Conservation (phyloP, 2,797 vertebrate species). For the Gymnodraco acuticeps region DNA sequence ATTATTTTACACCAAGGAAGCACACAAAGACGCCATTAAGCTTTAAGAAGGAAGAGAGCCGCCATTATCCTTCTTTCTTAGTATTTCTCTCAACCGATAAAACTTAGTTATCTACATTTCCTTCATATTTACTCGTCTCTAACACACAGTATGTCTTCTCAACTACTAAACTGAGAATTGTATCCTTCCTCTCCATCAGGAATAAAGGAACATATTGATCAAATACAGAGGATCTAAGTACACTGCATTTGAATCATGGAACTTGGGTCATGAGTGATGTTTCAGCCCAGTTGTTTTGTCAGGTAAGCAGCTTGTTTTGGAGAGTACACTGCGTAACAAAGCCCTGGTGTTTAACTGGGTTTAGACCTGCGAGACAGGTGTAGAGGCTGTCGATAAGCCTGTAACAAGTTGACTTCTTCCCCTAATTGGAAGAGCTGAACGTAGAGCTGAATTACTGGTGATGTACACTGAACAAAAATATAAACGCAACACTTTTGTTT, state of each 20-base stretch:
- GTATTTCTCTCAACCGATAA: slow-evolving; percentile 21
- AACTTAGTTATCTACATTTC: slow-evolving; percentile 50
- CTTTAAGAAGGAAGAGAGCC: slow-evolving; percentile 32
- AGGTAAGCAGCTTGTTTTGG: slow-evolving; percentile 35
- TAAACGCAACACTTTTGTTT: too few relatives aligned
- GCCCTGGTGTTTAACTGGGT: slow-evolving; percentile 25
- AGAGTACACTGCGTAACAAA: slow-evolving; percentile 28
- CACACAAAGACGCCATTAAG: slow-evolving; percentile 53
- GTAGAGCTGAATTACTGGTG: slow-evolving; percentile 44
- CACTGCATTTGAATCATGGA: slow-evolving; percentile 3
- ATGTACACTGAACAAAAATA: slow-evolving; percentile 33
- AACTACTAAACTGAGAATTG: slow-evolving; percentile 62
- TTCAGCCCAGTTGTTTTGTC: slow-evolving; percentile 50
- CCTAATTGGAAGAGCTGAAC: slow-evolving; percentile 31
- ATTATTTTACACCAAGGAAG: slow-evolving; percentile 32
- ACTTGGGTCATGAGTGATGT: slow-evolving; percentile 52
- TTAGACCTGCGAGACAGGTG: slow-evolving; percentile 54
- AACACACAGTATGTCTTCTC: slow-evolving; percentile 46
- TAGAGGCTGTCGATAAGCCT: slow-evolving; percentile 54
- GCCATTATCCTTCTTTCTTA: slow-evolving; percentile 50
- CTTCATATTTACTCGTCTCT: slow-evolving; percentile 36
- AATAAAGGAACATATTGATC: not conserved
- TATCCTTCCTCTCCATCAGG: not conserved
- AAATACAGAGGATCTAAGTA: slow-evolving; percentile 48
- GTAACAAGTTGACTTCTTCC: slow-evolving; percentile 37